Evolutionary conservation across 2,888 invertebrate genomes (phyloP).

Genomic region (Megastigmus dorsalis): DNA sequence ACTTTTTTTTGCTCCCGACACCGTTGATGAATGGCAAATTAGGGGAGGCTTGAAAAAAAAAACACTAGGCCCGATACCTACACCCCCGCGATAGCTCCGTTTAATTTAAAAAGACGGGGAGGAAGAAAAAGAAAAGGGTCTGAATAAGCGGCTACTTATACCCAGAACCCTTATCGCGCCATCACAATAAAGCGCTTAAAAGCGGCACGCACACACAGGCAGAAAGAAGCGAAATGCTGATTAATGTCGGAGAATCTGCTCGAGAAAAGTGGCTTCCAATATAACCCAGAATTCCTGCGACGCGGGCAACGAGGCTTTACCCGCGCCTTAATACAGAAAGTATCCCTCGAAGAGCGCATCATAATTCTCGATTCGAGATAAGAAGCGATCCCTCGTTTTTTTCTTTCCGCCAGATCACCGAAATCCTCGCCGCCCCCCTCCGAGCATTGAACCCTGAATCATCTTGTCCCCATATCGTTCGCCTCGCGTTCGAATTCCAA

Average conservation of each 20-base stretch:
- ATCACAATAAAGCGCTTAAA: too few species aligned
- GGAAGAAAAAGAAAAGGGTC: too few species aligned
- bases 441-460: constrained; percentile 2
- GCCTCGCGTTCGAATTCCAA: too few species aligned
- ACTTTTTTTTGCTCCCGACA: too few species aligned
- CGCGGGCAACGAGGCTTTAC: not conserved
- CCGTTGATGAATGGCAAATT: too few species aligned
- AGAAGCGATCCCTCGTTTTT: not conserved
- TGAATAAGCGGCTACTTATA: not conserved
- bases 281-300: too few species aligned
- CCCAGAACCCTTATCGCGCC: too few species aligned
- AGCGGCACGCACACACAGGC: too few species aligned
- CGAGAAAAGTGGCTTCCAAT: not conserved
- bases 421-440: not conserved
- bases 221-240: constrained; percentile 4
- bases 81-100: too few species aligned
- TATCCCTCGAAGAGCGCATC: not conserved
- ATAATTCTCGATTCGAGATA: constrained; percentile 23
- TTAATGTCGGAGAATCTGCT: not conserved
- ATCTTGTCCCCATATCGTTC: not conserved
- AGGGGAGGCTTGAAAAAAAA: too few species aligned
- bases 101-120: too few species aligned
- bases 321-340: not conserved
- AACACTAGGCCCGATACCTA: too few species aligned
- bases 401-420: not conserved